Evolutionary conservation across 2,797 vertebrate genomes (phyloP).

Genomic region (Agapornis canus): DNA sequence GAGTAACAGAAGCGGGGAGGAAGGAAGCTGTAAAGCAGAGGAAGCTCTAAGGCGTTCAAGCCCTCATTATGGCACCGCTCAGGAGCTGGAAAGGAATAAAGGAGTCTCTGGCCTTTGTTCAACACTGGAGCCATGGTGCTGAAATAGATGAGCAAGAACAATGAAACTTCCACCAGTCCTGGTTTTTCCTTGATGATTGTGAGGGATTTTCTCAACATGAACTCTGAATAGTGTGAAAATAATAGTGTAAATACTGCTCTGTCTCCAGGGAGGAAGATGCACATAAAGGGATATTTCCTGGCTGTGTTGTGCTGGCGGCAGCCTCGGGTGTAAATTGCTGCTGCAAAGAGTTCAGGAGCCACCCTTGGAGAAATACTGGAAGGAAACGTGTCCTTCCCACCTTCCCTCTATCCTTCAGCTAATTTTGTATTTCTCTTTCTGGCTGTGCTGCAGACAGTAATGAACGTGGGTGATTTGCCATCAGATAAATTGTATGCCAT

Average conservation of each 20-base stretch:
- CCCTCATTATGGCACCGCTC: fast-evolving
- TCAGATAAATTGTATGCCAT: constrained; percentile 68
- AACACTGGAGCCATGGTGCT: neutral
- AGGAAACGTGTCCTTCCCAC: neutral
- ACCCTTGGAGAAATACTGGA: neutral
- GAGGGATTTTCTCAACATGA: neutral
- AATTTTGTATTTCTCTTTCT: constrained; percentile 34
- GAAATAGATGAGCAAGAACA: constrained; percentile 11
- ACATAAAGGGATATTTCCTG: neutral
- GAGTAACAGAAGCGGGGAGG: neutral
- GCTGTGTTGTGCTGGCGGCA: neutral
- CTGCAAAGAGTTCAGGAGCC: neutral
- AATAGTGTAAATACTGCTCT: neutral
- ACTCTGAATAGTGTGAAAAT: neutral
- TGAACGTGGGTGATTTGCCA: constrained; percentile 64
- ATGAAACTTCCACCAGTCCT: neutral
- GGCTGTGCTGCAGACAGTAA: constrained; percentile 49
- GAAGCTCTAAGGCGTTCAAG: neutral
- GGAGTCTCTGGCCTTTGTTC: neutral
- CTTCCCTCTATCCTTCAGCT: constrained; percentile 20
- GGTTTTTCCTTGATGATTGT: neutral
- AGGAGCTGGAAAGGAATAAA: neutral
- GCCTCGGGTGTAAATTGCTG: neutral
- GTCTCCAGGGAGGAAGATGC: neutral
- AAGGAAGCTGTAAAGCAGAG: constrained; percentile 47